phyloP scores from a whole-genome alignment of 1,140 invertebrate genomes.

The Drosophila auraria region DNA sequence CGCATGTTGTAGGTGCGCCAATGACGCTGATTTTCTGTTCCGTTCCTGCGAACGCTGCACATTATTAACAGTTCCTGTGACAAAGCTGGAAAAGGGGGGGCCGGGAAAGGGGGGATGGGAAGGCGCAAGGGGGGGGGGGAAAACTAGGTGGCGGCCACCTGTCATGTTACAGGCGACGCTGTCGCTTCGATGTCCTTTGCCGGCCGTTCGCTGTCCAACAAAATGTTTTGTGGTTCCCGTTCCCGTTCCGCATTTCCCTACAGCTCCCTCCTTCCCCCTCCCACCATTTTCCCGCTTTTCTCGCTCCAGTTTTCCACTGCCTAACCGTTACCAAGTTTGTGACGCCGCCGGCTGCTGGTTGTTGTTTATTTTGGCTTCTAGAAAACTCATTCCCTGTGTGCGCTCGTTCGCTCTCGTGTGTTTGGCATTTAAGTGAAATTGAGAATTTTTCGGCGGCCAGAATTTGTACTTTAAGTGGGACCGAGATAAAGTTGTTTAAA shows the following conservation, averaged over 20 bases:
- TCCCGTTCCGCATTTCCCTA: slow-evolving; percentile 37
- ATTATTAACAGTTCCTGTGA: slow-evolving; percentile 84
- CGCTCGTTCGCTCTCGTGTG: not conserved
- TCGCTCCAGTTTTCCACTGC: slow-evolving; percentile 5
- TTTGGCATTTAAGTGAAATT: slow-evolving; percentile 49
- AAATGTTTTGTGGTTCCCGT: slow-evolving; percentile 83
- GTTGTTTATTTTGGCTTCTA: slow-evolving; percentile 78
- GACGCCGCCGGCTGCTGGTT: slow-evolving; percentile 59
- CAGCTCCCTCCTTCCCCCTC: too few species aligned
- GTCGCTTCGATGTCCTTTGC: slow-evolving; percentile 71
- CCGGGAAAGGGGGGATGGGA: not conserved
- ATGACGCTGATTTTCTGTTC: slow-evolving; percentile 81
- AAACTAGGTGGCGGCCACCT: slow-evolving; percentile 54
- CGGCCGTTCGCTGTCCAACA: slow-evolving; percentile 81
- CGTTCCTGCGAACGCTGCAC: slow-evolving; percentile 70
- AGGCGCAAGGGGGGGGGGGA: not conserved
- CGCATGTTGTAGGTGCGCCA: slow-evolving; percentile 84
- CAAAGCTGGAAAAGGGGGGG: slow-evolving; percentile 54
- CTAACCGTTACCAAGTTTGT: slow-evolving; percentile 62
- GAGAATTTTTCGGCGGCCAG: slow-evolving; percentile 22
- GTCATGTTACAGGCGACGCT: slow-evolving; percentile 69
- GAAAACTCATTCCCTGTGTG: slow-evolving; percentile 43
- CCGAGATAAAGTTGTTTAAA: not conserved
- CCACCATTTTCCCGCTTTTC: not conserved
- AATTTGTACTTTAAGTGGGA: slow-evolving; percentile 20